Base-by-base conservation (phyloP, 2,888 invertebrate species). In the Chesias legatella region DNA sequence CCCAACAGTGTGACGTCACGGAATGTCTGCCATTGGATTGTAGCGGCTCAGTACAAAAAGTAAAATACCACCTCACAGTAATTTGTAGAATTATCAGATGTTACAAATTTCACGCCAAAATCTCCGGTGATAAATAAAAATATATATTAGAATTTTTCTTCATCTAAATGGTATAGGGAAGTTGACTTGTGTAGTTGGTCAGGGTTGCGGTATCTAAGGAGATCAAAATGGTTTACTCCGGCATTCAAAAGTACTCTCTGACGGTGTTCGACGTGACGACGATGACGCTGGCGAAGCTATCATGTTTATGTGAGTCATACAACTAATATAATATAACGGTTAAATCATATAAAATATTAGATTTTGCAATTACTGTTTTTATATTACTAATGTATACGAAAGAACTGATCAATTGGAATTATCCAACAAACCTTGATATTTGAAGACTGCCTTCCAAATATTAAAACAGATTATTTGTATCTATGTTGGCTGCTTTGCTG, bases 271-370 rank as follows among this genome's bases (percentile, higher is more conserved):
- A 72, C 54, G 54, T 68, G 9, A 64, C 69, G 10, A 60, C 69
- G 20, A 58, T 58, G 48, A 70, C 62, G 64, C 39, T 76, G 62
- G 58, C 56, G 58, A 84, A 80, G 57, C 45, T 81, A 23, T 56
- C 78, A 44, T 85, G 76, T 80, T 73, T 86, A 72, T 67, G 86
- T 86, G 54, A 86, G 86, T 85, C 22, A 22, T 22, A 7, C 22
- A 22, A 1, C 6, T 5, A 7, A 7, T 7, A 22, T 22, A 5
- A 5, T n/a, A n/a, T 22, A 5, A 3, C 1, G 22, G 3, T 6
- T 22, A 7, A 5, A 7, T 22, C n/a, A 7, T 6, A 20, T 6
- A 20, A 6, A 20, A 20, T 20, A 20, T 5, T 20, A 20, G 20
- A 20, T 20, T 6, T 20, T 20, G n/a, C n/a, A n/a, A n/a, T n/a